phyloP scores from a whole-genome alignment of 2,797 vertebrate species.

The Epinephelus awoara region DNA sequence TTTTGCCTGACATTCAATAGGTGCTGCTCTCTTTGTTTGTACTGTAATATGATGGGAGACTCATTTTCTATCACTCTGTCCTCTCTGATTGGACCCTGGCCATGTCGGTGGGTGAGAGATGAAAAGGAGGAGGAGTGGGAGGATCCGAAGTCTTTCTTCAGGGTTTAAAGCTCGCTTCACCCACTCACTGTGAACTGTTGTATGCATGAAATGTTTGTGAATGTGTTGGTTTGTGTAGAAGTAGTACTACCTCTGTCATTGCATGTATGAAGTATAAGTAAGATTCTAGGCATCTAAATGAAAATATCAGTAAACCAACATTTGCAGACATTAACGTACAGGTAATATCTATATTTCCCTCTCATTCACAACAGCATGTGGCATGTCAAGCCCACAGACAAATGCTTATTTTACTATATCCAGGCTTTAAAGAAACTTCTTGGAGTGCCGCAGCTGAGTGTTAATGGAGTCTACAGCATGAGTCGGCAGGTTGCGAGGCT shows the following conservation, averaged over 20 bases:
- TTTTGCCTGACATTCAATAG: constrained; percentile 65
- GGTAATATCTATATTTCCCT: background rate
- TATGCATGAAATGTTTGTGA: constrained; percentile 58
- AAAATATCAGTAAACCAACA: constrained; percentile 8
- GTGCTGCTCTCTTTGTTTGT: constrained; percentile 64
- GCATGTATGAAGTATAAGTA: constrained; percentile 15
- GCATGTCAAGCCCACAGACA: constrained; percentile 3
- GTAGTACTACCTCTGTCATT: constrained; percentile 42
- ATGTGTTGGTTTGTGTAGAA: constrained; percentile 41
- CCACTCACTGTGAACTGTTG: constrained; percentile 68
- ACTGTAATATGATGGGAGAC: constrained; percentile 65
- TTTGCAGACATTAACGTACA: background rate
- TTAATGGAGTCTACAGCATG: constrained; percentile 67
- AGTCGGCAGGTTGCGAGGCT: constrained; percentile 71
- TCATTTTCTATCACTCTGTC: constrained; percentile 64
- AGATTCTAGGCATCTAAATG: background rate
- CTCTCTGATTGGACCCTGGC: constrained; percentile 69
- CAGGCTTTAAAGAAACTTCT: constrained; percentile 41
- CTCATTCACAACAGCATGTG: constrained; percentile 7
- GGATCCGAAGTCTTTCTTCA: constrained; percentile 71
- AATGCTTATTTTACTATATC: constrained; percentile 21
- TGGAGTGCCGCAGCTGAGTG: constrained; percentile 39
- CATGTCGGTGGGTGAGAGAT: constrained; percentile 75
- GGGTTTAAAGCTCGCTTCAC: constrained; percentile 72
- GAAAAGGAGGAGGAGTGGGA: constrained; percentile 74